Evolutionary conservation across 2,113 vertebrate species (phyloP).

Genomic region (Phoxinus phoxinus): DNA sequence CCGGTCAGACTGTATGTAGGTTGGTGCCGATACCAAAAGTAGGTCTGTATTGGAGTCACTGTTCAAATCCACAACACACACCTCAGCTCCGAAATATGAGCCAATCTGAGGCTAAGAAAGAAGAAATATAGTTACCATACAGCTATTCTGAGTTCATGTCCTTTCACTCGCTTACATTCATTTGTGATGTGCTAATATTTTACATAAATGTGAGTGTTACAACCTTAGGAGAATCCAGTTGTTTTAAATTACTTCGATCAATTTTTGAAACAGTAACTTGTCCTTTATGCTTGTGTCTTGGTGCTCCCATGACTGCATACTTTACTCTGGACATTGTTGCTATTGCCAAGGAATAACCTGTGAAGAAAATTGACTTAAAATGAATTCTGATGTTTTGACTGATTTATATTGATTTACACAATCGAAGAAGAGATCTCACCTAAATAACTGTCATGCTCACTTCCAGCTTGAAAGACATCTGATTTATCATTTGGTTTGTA

Average conservation of each 20-base stretch:
- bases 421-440: slow-evolving; percentile 57
- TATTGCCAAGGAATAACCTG: slow-evolving; percentile 75
- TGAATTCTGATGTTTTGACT: not conserved
- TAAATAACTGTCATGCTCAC: slow-evolving; percentile 69
- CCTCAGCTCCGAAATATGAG: slow-evolving; percentile 83
- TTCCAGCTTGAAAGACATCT: slow-evolving; percentile 2
- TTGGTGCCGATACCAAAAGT: slow-evolving; percentile 80
- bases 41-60: slow-evolving; percentile 68
- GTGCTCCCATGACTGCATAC: slow-evolving; percentile 70
- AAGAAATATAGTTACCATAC: not conserved
- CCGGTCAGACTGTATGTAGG: slow-evolving; percentile 68
- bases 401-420: not conserved
- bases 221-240: slow-evolving; percentile 36
- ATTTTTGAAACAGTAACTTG: slow-evolving; percentile 50
- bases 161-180: not conserved
- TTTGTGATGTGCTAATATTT: not conserved
- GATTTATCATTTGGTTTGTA: not conserved
- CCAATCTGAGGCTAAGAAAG: slow-evolving; percentile 72
- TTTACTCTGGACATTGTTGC: rapidly evolving
- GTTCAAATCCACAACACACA: slow-evolving; percentile 77
- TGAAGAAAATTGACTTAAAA: not conserved
- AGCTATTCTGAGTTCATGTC: not conserved
- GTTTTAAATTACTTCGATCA: rapidly evolving
- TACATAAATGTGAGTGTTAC: not conserved
- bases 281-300: slow-evolving; percentile 71